Evolutionary conservation across 2,113 vertebrate species (phyloP), one percentile per base, ranked within the genome.

Genomic region (Andinoacara biseriatus): DNA sequence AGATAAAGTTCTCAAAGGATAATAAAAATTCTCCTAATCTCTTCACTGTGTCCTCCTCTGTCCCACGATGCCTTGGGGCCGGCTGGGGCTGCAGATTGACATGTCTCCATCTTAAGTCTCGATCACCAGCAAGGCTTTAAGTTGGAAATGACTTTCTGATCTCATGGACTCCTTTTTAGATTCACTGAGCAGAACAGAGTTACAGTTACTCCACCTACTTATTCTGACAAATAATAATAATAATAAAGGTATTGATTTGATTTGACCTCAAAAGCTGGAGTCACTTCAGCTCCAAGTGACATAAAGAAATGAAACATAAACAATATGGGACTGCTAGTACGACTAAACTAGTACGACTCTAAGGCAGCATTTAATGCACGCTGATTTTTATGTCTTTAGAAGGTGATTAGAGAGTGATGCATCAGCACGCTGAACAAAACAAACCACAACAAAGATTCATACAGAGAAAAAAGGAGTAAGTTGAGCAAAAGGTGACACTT

Each of bases 121-220:
- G 85, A 93, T 92, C 89, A 85, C 62, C 61, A 81, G 82, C 80
- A 57, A 87, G 83, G 89, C 43, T 83, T 91, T 82, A 89, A 83
- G 63, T 86, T 76, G 38, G 67, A 90, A 93, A 87, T 91, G 52
- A 93, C 88, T 93, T 92, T 88, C 77, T 76, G 90, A 92, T 90
- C 86, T 81, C 35, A 56, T 11, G 13, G n/a, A 75, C 58, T 78
- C 31, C 35, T 46, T 80, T 76, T 86, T 56, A 75, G 46, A 86
- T 81, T 76, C 79, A 22, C 75, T 31, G 69, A 87, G 57, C 67
- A 69, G 61, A 88, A 62, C 58, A 78, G 63, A 40, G 74, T 63
- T 69, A 58, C 62, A 75, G 72, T 84, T 5, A 6, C 56, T 69
- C 65, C 63, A 77, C 29, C 8, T n/a, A 79, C 69, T 76, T 85